phyloP scores from a whole-genome alignment of 2,888 invertebrate genomes.

The Pemphredon lugubris region DNA sequence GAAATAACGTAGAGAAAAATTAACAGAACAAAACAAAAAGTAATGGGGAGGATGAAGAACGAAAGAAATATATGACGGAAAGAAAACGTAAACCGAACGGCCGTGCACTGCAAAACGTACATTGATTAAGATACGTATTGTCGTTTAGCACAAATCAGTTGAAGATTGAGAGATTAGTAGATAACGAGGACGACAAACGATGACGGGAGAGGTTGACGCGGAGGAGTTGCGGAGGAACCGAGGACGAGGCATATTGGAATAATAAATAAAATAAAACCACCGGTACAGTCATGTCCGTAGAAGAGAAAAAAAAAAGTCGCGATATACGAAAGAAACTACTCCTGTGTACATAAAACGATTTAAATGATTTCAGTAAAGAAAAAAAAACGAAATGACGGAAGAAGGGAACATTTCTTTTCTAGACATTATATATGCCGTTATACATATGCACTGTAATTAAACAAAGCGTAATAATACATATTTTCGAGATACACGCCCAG shows the following conservation, averaged over 20 bases:
- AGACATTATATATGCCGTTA: conserved; percentile 45
- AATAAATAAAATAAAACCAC: conserved; percentile 18
- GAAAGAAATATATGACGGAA: background rate
- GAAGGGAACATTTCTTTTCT: conserved; percentile 60
- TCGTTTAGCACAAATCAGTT: conserved; percentile 76
- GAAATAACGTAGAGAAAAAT: conserved; percentile 10
- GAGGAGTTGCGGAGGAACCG: conserved; percentile 9
- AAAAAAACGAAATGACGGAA: conserved; percentile 21
- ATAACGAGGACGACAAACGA: conserved; percentile 3
- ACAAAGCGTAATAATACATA: conserved; percentile 50
- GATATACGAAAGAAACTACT: conserved; percentile 18
- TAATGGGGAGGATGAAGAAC: conserved; percentile 8
- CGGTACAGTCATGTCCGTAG: conserved; percentile 66
- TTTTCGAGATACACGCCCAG: conserved; percentile 47
- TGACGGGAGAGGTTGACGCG: conserved; percentile 1
- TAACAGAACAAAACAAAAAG: background rate
- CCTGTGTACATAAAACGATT: conserved; percentile 41
- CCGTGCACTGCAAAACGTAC: conserved; percentile 64
- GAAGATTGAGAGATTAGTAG: conserved; percentile 23
- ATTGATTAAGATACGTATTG: conserved; percentile 68
- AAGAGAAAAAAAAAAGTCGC: conserved; percentile 18
- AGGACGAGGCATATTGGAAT: conserved; percentile 32
- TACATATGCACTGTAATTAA: conserved; percentile 58
- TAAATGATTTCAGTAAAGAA: conserved; percentile 18
- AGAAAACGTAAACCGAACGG: conserved; percentile 32